Percentiles rank a stretch among this genome's conserved stretches.
phyloP scores from a whole-genome alignment of 2,113 vertebrate species.

The Marmota flaviventris region DNA sequence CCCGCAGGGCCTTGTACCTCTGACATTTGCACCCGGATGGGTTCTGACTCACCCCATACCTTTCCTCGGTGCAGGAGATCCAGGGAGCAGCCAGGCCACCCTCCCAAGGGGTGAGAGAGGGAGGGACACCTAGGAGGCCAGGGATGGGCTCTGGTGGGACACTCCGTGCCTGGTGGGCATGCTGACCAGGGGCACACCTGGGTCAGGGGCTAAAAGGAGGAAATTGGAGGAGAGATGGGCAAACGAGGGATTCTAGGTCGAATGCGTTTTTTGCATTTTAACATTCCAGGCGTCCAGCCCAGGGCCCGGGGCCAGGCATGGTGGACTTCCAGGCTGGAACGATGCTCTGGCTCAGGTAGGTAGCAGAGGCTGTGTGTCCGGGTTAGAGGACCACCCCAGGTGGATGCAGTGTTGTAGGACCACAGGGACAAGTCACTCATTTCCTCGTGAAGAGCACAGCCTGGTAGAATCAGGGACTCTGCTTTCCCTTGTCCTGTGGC shows the following conservation, averaged over 20 bases:
- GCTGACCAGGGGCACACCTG: neutral
- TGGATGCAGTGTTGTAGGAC: neutral
- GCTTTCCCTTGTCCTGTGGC: no score
- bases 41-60: neutral
- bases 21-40: neutral
- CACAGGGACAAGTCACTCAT: neutral
- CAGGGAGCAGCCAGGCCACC: neutral
- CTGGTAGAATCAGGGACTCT: neutral
- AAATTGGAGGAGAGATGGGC: neutral
- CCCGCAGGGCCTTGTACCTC: fast-evolving
- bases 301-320: fast-evolving
- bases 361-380: neutral
- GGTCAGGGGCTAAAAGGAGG: neutral
- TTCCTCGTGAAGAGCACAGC: neutral
- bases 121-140: neutral
- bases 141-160: no score
- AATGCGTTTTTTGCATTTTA: neutral
- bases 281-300: neutral
- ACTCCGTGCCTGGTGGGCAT: neutral
- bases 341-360: neutral
- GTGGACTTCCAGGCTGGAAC: neutral
- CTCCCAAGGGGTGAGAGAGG: neutral
- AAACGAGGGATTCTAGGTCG: neutral
- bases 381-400: neutral
- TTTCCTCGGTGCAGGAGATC: neutral